Base-by-base conservation (phyloP, 2,888 invertebrate genomes). In the Agrochola circellaris region DNA sequence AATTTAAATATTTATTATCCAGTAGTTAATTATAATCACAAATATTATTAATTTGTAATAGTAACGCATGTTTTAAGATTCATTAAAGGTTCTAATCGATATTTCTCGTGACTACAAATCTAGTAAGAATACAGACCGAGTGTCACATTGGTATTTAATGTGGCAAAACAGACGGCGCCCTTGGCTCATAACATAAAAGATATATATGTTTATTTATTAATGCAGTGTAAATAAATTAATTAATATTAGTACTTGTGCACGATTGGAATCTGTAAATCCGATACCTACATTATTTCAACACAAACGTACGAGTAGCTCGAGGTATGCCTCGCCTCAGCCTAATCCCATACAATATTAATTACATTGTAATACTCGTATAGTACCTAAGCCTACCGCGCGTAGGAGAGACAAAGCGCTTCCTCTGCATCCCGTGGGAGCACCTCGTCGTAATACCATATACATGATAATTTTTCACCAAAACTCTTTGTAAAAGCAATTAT, bases 401-500 rank as follows among this genome's bases (percentile, higher is more conserved):
- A 83, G 67, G 54, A 73, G 68, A 61, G 30, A 68, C 71, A 74
- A 73, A 69, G 61, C 45, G 48, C 74, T 90, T 89, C 82, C 83
- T 83, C 75, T 76, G 79, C 51, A 73, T 84, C 90, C 90, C 94
- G 93, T 94, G 94, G 92, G 93, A 94, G 93, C 93, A 88, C 90
- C 86, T 88, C 84, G 82, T 89, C 88, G 89, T 92, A 92, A 93
- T 92, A 91, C 92, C 92, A 92, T 93, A 92, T 91, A 91, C 93
- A 93, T 94, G 92, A 95, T 95, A 94, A 95, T 95, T 96, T 96
- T 96, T 95, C 93, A 93, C 95, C 94, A 95, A 96, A 96, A 96
- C 94, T 95, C 95, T 95, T 95, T 95, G 95, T 95, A 93, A 94
- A 94, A 92, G 94, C 95, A 96, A 96, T 96, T 96, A 96, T 96